Evolutionary conservation across 2,113 vertebrate species (phyloP).

Genomic region (Zosterops borbonicus): DNA sequence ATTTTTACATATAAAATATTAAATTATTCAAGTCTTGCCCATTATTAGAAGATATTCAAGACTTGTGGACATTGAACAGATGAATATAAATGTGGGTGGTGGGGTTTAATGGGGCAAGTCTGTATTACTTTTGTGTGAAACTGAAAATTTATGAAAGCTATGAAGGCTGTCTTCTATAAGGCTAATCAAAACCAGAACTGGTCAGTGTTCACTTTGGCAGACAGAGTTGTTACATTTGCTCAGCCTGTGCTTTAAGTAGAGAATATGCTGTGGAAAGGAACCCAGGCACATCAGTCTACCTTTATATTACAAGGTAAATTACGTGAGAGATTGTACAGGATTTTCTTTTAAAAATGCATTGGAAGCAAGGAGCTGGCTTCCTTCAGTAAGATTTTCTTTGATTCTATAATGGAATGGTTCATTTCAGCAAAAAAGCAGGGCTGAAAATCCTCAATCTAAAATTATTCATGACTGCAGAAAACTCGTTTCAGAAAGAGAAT

Average conservation of each 20-base stretch:
- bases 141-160: not conserved
- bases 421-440: not conserved
- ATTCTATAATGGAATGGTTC: not conserved
- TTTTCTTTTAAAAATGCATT: not conserved
- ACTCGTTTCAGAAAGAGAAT: not conserved
- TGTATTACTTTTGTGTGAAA: not conserved
- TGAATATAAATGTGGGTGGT: not conserved
- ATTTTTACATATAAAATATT: not conserved
- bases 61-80: not conserved
- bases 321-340: not conserved
- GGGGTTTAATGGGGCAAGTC: not conserved
- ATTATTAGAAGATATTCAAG: not conserved
- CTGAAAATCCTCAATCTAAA: not conserved
- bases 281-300: not conserved
- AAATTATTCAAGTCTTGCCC: not conserved
- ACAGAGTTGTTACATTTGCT: not conserved
- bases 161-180: not conserved
- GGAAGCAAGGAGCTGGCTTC: not conserved
- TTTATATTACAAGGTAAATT: not conserved
- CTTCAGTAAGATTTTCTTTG: not conserved
- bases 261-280: not conserved
- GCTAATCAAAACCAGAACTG: not conserved
- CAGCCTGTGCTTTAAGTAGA: not conserved
- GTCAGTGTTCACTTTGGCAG: not conserved
- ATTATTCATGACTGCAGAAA: not conserved